These are phyloP conservation scores for Echiichthys vipera DNA, from an alignment of 2,797 vertebrate genomes.

Conservation along the genomic window DNA sequence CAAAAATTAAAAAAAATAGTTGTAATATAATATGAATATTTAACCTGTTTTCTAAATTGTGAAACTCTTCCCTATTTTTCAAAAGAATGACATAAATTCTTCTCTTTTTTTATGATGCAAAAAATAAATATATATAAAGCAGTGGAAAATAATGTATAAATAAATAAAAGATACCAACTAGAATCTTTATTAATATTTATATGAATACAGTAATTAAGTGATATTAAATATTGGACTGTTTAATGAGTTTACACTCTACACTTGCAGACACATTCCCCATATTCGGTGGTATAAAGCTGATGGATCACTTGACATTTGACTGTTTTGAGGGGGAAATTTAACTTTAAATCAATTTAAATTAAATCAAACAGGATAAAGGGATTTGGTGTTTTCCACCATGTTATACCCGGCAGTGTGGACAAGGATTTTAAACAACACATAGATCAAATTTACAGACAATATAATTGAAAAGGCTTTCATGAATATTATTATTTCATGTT, in stretches of 20 bases:
- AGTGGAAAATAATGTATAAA: neutral
- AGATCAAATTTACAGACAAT: neutral
- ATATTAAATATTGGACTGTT: too few species aligned
- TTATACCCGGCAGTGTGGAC: neutral
- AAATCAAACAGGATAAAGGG: neutral
- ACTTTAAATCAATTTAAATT: too few species aligned
- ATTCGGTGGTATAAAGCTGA: too few species aligned
- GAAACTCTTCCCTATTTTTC: neutral
- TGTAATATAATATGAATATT: neutral
- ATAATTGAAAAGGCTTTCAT: too few species aligned
- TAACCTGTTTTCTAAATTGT: neutral
- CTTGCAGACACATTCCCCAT: too few species aligned
- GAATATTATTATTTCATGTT: too few species aligned
- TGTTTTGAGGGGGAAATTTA: neutral
- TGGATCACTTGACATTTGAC: too few species aligned
- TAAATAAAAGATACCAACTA: too few species aligned
- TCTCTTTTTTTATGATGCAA: neutral
- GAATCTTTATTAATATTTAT: too few species aligned
- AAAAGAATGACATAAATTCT: neutral
- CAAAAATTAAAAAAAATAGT: neutral
- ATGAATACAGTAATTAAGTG: too few species aligned
- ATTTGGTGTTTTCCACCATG: neutral
- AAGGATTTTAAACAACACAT: neutral
- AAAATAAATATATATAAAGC: neutral
- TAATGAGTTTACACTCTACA: neutral